Evolutionary conservation across 2,113 vertebrate species (phyloP).

Genomic region (Pampusana beccarii): DNA sequence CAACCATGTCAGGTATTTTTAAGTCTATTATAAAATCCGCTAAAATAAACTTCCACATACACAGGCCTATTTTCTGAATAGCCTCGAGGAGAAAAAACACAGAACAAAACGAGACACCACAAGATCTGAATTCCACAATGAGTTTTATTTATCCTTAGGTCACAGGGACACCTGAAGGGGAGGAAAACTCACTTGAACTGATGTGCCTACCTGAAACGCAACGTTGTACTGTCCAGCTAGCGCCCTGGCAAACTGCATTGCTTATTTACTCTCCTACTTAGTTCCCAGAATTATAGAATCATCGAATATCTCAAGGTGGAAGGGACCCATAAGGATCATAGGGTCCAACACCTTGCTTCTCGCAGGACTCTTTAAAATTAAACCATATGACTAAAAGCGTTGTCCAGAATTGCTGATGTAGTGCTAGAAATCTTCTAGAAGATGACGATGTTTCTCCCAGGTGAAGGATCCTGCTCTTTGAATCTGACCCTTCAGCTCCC

Average conservation of each 20-base stretch:
- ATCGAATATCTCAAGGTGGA: neutral
- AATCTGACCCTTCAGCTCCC: neutral
- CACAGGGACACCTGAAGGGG: neutral
- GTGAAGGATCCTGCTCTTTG: neutral
- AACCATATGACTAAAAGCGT: neutral
- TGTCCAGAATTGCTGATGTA: neutral
- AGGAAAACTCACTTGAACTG: neutral
- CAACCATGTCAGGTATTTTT: conserved; percentile 36
- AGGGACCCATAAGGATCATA: neutral
- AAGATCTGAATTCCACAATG: neutral
- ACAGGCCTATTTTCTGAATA: neutral
- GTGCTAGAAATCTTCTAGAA: neutral
- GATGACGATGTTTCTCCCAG: neutral
- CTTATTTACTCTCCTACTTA: neutral
- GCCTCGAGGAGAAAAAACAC: neutral
- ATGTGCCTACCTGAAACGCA: neutral
- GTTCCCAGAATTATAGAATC: neutral
- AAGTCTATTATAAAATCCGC: conserved; percentile 6
- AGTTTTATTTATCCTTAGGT: neutral
- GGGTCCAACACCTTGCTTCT: neutral
- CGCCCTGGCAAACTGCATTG: neutral
- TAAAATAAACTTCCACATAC: conserved; percentile 23
- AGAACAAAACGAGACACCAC: neutral
- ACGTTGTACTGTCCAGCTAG: neutral
- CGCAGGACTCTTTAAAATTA: neutral